A percentile compares a stretch with the other conserved stretches of the same genome.
Evolutionary conservation across 2,797 vertebrate genomes (phyloP).

Genomic region (Crax fasciolata): DNA sequence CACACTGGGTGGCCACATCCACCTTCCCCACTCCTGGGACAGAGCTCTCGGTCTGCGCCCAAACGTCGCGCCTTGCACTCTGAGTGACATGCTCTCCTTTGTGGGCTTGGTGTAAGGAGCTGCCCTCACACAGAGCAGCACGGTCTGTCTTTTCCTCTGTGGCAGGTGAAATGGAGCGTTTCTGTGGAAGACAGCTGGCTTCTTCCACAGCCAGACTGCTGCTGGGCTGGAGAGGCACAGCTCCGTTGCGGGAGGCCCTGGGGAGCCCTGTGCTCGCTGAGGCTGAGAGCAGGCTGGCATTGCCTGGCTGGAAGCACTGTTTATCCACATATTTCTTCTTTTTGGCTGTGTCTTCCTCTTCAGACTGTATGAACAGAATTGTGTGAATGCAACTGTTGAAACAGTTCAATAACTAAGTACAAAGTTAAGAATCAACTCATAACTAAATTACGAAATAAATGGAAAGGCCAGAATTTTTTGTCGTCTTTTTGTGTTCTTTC

Average conservation of each 20-base stretch:
- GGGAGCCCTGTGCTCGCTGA: not conserved
- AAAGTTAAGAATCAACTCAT: not conserved
- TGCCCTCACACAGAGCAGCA: not conserved
- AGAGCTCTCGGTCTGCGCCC: constrained; percentile 83
- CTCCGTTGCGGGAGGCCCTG: not conserved
- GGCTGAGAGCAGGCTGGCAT: not conserved
- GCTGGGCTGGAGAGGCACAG: not conserved
- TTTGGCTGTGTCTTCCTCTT: constrained; percentile 56
- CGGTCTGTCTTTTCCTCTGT: not conserved
- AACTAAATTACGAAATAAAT: not conserved
- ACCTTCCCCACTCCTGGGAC: not conserved
- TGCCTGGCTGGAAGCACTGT: not conserved
- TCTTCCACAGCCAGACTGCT: not conserved
- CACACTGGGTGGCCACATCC: constrained; percentile 86
- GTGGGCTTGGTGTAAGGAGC: not conserved
- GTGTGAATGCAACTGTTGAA: not conserved
- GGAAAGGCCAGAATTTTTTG: not conserved
- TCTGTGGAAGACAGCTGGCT: not conserved
- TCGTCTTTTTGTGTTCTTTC: not conserved
- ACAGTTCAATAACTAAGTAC: not conserved
- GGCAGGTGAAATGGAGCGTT: not conserved
- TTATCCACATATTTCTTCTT: not conserved
- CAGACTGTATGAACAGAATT: constrained; percentile 66
- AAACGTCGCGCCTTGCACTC: constrained; percentile 58
- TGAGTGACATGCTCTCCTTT: not conserved